These are phyloP conservation scores for Popillia japonica DNA, from an alignment of 1,140 invertebrate species.

Conservation along the genomic window DNA sequence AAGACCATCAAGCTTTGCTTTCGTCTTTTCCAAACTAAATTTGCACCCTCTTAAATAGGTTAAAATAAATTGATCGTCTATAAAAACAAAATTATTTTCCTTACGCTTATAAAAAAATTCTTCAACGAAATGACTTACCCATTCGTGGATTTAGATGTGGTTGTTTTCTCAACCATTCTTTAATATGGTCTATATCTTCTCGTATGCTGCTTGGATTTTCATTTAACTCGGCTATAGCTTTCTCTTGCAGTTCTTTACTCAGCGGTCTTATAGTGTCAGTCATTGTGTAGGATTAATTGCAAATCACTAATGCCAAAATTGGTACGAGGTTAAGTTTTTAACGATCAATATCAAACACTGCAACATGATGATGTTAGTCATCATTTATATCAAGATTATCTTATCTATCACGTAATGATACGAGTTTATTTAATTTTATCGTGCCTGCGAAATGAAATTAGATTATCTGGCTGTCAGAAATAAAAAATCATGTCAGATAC, in stretches of 20 bases:
- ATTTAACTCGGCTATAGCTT: slow-evolving; percentile 66
- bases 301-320: background rate
- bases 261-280: slow-evolving; percentile 28
- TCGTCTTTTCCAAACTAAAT: slow-evolving; percentile 71
- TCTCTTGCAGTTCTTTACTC: slow-evolving; percentile 23
- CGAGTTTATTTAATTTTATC: no score
- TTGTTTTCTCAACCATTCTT: slow-evolving; percentile 52
- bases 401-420: background rate
- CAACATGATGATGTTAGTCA: background rate
- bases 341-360: background rate
- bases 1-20: slow-evolving; percentile 71
- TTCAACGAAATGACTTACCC: slow-evolving; percentile 37
- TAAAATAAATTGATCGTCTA: slow-evolving; percentile 66
- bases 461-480: no score
- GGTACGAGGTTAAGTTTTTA: background rate
- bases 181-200: slow-evolving; percentile 66
- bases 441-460: no score
- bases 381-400: background rate
- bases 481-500: no score
- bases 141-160: slow-evolving; percentile 63
- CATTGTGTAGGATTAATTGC: background rate
- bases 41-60: slow-evolving; percentile 72
- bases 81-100: background rate
- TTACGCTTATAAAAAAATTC: background rate
- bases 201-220: slow-evolving; percentile 65